phyloP scores from a whole-genome alignment of 2,113 vertebrate species.

The Antennarius striatus region DNA sequence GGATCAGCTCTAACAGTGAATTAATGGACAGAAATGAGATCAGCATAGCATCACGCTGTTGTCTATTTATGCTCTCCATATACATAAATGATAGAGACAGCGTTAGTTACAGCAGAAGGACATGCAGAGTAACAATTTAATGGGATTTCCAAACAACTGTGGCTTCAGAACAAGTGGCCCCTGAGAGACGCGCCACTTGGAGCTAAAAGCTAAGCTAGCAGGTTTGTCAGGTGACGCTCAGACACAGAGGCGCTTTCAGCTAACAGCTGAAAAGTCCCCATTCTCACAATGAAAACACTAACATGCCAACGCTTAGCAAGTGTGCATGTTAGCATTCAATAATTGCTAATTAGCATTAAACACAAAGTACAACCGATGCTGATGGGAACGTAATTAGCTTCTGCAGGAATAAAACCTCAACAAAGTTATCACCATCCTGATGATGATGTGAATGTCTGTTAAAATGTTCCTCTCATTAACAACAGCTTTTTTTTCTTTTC shows the following conservation, averaged over 20 bases:
- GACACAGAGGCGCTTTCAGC: too few species aligned
- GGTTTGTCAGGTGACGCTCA: too few species aligned
- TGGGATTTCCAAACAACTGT: neutral
- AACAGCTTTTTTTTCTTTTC: too few species aligned
- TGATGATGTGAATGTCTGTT: too few species aligned
- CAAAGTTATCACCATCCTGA: too few species aligned
- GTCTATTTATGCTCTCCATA: conserved; percentile 7
- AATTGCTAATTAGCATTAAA: neutral
- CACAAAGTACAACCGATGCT: neutral
- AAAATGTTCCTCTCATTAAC: too few species aligned
- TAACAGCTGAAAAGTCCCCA: too few species aligned
- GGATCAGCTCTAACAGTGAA: conserved; percentile 31
- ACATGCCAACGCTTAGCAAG: too few species aligned
- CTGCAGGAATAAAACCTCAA: too few species aligned
- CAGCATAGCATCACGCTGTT: conserved; percentile 9
- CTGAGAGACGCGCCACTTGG: neutral
- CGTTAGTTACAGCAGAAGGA: neutral
- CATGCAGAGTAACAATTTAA: neutral
- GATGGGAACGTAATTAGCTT: neutral
- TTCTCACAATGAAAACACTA: too few species aligned
- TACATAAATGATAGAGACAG: neutral
- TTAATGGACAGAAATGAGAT: conserved; percentile 35
- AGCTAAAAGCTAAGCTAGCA: neutral
- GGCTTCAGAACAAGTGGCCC: neutral
- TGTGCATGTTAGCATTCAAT: too few species aligned